These are phyloP conservation scores for Dascillus cervinus DNA, from an alignment of 2,888 invertebrate species.

Conservation along the genomic window DNA sequence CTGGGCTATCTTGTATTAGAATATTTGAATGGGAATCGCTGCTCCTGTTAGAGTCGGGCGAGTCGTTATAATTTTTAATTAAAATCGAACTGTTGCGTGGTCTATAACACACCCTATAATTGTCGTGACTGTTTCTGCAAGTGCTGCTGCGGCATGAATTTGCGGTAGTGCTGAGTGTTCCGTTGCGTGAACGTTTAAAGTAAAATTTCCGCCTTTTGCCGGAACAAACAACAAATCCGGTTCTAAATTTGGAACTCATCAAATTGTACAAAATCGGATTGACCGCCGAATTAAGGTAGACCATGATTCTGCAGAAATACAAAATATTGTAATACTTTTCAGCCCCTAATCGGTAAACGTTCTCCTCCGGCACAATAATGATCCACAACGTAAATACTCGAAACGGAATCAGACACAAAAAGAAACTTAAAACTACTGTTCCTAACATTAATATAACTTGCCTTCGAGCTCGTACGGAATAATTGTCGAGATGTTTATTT, in stretches of 20 bases:
- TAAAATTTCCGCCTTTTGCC: slow-evolving; percentile 46
- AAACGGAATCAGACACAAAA: slow-evolving; percentile 81
- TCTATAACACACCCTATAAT: slow-evolving; percentile 33
- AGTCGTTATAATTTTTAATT: slow-evolving; percentile 33
- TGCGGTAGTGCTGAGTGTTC: slow-evolving; percentile 52
- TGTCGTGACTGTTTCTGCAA: slow-evolving; percentile 30
- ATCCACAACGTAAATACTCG: slow-evolving; percentile 77
- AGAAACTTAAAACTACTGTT: slow-evolving; percentile 81
- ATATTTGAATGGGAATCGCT: slow-evolving; percentile 34
- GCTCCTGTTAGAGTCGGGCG: slow-evolving; percentile 51
- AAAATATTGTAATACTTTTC: slow-evolving; percentile 76
- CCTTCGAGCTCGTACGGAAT: slow-evolving; percentile 62
- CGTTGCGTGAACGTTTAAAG: slow-evolving; percentile 42
- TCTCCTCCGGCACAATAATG: slow-evolving; percentile 65
- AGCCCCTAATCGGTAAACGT: slow-evolving; percentile 59
- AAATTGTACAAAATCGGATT: slow-evolving; percentile 89
- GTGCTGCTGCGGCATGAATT: slow-evolving; percentile 42
- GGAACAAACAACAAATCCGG: slow-evolving; percentile 66
- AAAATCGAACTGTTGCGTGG: slow-evolving; percentile 31
- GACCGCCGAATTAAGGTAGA: slow-evolving; percentile 82
- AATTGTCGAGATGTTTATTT: slow-evolving; percentile 65
- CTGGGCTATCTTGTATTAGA: slow-evolving; percentile 16
- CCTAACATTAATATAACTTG: slow-evolving; percentile 84
- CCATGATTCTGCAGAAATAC: slow-evolving; percentile 78
- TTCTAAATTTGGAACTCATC: slow-evolving; percentile 85